Percentiles rank a stretch among this genome's conserved stretches.
phyloP scores from a whole-genome alignment of 2,888 invertebrate genomes.

The Argyresthia goedartella region DNA sequence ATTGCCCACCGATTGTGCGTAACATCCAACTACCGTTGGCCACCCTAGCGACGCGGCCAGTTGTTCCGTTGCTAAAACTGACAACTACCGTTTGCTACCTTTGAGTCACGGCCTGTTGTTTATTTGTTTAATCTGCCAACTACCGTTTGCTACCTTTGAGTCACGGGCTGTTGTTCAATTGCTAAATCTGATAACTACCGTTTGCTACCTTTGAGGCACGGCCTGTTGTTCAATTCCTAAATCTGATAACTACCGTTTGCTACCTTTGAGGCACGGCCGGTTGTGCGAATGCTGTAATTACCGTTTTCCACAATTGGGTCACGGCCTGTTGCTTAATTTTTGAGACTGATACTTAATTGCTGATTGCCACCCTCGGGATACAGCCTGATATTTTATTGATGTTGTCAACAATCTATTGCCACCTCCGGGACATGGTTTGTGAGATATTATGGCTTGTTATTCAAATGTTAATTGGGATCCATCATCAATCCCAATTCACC shows the following conservation, averaged over 20 bases:
- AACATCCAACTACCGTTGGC: neutral
- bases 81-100: neutral
- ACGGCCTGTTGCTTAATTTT: neutral
- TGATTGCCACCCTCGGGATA: no score
- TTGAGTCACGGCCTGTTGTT: slow-evolving; percentile 1
- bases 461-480: no score
- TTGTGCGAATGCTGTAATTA: neutral
- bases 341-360: neutral
- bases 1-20: neutral
- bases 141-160: neutral
- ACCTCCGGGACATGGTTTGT: no score
- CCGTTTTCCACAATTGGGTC: no score
- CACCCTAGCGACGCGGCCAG: neutral
- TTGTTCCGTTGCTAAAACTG: neutral
- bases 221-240: no score
- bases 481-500: no score
- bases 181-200: neutral
- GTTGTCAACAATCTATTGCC: no score
- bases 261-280: no score
- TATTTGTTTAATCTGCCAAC: neutral
- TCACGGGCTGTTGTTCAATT: neutral
- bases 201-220: no score
- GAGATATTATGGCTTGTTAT: no score
- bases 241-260: no score
- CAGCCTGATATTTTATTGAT: no score